Percentiles rank a stretch among this genome's conserved stretches.
Conservation (phyloP, 2,113 vertebrate genomes). For the Gopherus flavomarginatus region DNA sequence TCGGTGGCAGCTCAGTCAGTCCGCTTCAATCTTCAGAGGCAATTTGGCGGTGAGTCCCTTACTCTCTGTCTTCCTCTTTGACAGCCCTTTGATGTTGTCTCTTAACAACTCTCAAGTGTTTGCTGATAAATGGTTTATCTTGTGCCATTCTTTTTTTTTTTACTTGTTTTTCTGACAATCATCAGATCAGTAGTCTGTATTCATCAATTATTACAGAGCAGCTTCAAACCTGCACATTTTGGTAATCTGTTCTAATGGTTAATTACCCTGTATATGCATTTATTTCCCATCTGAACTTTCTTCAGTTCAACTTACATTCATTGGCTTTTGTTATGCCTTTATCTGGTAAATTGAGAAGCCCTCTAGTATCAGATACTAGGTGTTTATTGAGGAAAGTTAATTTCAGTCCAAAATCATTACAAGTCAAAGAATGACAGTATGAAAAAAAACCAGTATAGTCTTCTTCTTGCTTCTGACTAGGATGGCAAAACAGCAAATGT, state of each 20-base stretch:
- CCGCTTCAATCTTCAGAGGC: too few species aligned
- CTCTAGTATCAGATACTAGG: background rate
- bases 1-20: too few species aligned
- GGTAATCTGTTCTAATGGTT: background rate
- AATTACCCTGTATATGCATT: background rate
- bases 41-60: too few species aligned
- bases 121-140: background rate
- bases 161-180: background rate
- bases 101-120: background rate
- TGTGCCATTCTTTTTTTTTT: background rate
- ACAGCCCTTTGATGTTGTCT: background rate
- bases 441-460: background rate
- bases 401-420: background rate
- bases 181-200: background rate
- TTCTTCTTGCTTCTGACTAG: background rate
- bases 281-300: background rate
- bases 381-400: background rate
- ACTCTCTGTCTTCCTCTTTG: too few species aligned
- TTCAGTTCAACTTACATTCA: background rate
- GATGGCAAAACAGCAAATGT: too few species aligned
- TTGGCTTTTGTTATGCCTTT: background rate
- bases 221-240: background rate
- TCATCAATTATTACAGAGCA: background rate
- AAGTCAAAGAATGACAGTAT: background rate
- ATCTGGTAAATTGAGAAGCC: background rate